Percentiles rank a stretch among this genome's conserved stretches.
phyloP scores from a whole-genome alignment of 2,888 invertebrate species.

The Lasius fuliginosus region DNA sequence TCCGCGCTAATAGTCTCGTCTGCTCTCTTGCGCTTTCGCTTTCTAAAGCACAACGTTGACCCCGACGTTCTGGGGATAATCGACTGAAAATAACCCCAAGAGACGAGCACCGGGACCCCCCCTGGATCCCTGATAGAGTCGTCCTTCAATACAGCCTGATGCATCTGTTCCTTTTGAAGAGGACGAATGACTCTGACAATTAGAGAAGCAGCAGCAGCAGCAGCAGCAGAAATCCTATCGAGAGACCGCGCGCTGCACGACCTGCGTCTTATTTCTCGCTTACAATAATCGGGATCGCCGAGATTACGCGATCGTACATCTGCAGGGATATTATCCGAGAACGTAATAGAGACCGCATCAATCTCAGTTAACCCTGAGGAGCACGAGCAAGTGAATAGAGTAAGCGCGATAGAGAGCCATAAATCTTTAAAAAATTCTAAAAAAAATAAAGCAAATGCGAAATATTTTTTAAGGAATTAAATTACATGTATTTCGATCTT shows the following conservation, averaged over 20 bases:
- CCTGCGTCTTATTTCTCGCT: slow-evolving; percentile 71
- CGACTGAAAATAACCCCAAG: slow-evolving; percentile 86
- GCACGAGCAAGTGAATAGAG: neutral
- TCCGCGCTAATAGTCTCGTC: slow-evolving; percentile 74
- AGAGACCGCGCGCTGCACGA: slow-evolving; percentile 59
- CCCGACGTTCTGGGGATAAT: slow-evolving; percentile 82
- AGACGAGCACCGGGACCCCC: slow-evolving; percentile 75
- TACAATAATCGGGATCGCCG: slow-evolving; percentile 61
- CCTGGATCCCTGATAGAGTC: slow-evolving; percentile 61
- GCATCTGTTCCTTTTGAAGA: slow-evolving; percentile 82
- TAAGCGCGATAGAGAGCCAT: slow-evolving; percentile 1
- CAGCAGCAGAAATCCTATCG: slow-evolving; percentile 67
- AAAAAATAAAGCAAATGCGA: neutral
- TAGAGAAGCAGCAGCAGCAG: slow-evolving; percentile 67
- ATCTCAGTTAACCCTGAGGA: slow-evolving; percentile 22
- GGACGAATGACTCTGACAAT: slow-evolving; percentile 82
- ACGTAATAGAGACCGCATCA: neutral
- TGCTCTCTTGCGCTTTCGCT: slow-evolving; percentile 64
- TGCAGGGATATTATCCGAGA: slow-evolving; percentile 29
- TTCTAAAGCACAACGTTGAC: slow-evolving; percentile 75
- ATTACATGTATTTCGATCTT: neutral
- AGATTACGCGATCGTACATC: slow-evolving; percentile 67
- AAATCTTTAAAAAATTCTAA: neutral
- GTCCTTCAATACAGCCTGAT: slow-evolving; percentile 74
- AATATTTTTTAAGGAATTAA: neutral